Evolutionary conservation across 2,113 vertebrate genomes (phyloP).

Genomic region (Anarrhichthys ocellatus): DNA sequence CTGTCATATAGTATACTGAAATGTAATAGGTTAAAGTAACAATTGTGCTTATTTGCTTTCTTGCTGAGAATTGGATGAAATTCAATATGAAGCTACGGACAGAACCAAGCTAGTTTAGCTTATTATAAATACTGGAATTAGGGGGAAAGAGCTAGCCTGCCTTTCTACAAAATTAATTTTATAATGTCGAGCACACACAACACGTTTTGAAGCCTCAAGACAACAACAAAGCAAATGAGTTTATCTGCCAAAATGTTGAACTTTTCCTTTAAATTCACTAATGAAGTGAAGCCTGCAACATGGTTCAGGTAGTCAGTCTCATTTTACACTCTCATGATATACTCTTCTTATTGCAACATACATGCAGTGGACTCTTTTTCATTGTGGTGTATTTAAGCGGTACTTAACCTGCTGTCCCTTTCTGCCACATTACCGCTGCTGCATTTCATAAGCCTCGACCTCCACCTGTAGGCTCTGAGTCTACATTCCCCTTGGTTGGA

Average conservation of each 20-base stretch:
- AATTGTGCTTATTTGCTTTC: constrained; percentile 2
- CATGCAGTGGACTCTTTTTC: not conserved
- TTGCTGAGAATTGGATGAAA: not conserved
- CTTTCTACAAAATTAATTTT: not conserved
- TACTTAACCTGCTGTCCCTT: not conserved
- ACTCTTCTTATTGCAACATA: not conserved
- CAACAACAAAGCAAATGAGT: not conserved
- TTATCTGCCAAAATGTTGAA: not conserved
- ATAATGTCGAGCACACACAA: not conserved
- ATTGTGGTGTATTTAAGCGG: not conserved
- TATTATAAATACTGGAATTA: not conserved
- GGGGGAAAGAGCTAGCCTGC: not conserved
- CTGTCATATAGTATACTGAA: not conserved
- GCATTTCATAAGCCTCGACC: not conserved
- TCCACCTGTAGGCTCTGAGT: not conserved
- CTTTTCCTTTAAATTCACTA: not conserved
- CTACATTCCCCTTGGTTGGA: not conserved
- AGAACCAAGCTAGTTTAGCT: not conserved
- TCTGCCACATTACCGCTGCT: not conserved
- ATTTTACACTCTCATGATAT: not conserved
- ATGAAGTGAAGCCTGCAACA: constrained; percentile 12
- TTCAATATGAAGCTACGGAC: not conserved
- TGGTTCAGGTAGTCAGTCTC: not conserved
- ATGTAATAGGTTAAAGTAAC: not conserved
- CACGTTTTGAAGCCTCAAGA: not conserved